Base-by-base conservation (phyloP, 2,113 vertebrate genomes). In the Motacilla tschutschensis region DNA sequence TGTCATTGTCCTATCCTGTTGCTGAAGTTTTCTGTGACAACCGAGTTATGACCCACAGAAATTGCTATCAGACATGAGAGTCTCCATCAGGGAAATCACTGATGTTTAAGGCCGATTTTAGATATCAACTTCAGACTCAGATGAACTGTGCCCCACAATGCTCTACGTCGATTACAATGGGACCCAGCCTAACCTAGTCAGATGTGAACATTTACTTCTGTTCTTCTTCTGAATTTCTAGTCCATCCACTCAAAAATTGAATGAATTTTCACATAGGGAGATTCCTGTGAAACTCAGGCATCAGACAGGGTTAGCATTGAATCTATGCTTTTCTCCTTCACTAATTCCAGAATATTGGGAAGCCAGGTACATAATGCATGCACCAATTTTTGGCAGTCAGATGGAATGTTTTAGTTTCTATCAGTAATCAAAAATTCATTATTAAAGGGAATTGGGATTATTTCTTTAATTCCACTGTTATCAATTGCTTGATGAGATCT, bases 351-450 rank as follows among this genome's bases (percentile, higher is more conserved):
- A 84, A 79, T 62, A 77, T 2, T 81, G 62, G 33, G 79, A 90
- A 65, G 9, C 36, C 43, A 88, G 70, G 88, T 82, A 57, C 59
- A 40, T 60, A 87, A 69, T 71, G 29, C 64, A 78, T 89, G 46
- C 35, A 85, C n/a, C 40, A 33, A 53, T 88, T 70, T 46, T 67
- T 80, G 47, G 19, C 72, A 90, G 60, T 79, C 60, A 84, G 65
- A 91, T 60, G 36, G 75, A 91, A 88, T 69, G 33, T 22, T 77
- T 26, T 58, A 72, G 41, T 90, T 89, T 77, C 57, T 77, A 60
- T 54, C 73, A 76, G 79, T 79, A 92, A 88, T 63, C 83, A 91
- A 88, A 90, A 92, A 76, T 71, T 48, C 73, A 87, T 82, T 94
- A 85, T 89, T 81, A 76, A 87, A 81, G 59, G 40, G 50, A 83